Evolutionary conservation across 2,888 invertebrate species (phyloP), one percentile per base, ranked within the genome.

Genomic region (Metellina segmentata): DNA sequence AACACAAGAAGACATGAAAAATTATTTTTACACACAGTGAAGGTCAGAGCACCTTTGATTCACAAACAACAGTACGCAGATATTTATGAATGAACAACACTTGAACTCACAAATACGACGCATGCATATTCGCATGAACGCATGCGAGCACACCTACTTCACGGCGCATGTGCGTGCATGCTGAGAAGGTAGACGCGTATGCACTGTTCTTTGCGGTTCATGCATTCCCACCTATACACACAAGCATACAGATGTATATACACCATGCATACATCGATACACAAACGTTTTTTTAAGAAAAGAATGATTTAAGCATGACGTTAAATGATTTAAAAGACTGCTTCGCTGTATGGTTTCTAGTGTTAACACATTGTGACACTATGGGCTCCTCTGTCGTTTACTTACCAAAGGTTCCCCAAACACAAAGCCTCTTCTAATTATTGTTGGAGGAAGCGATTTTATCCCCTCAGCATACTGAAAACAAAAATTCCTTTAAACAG

Each of bases 401-500:
- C 88, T 88, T 81, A 88, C 88, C 88, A 72, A 53, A 81, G 34
- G 16, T 61, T 48, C 51, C 74, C 74, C 19, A 75, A 74, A 53
- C 48, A 81, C 72, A 72, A 20, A 20, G 72, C 19, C 61, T 13
- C 74, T 72, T 61, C 72, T 51, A 70, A 81, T 74, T 81, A 74
- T 81, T 88, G 74, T 20, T 5, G 69, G 49, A n/a, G 49, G 72
- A 34, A 53, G 74, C 19, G 34, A 85, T 53, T 85, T 79, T 19
- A 71, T 81, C 88, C 48, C n/a, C 79, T 53, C 13, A 16, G 79
- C 51, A 79, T 71, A 87, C 88, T 88, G 88, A 88, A 88, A 88
- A 88, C 88, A 88, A 74, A 88, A 81, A 81, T 61, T 81, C 74
- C 74, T 88, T 88, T 81, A 88, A 61, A 81, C 75, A 70, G 70